phyloP scores from a whole-genome alignment of 2,888 invertebrate species.

The Nebria brevicollis region DNA sequence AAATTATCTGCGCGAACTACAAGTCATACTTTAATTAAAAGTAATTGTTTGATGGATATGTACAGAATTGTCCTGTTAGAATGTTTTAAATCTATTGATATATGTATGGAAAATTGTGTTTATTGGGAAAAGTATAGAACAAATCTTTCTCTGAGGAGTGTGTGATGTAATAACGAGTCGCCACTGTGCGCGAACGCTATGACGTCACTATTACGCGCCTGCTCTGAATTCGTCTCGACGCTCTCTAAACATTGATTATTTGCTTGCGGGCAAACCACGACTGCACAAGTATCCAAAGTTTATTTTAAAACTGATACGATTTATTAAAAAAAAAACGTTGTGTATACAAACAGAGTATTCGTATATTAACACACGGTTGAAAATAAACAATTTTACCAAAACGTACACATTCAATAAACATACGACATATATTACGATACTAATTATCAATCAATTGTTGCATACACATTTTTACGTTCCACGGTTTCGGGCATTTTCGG shows the following conservation, averaged over 20 bases:
- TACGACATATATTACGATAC: not conserved
- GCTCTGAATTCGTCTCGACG: conserved; percentile 54
- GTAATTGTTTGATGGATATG: conserved; percentile 3
- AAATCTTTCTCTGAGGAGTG: not conserved
- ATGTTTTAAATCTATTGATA: not conserved
- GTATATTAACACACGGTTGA: conserved; percentile 6
- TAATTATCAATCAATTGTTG: conserved; percentile 4
- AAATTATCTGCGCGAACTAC: conserved; percentile 38
- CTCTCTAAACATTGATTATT: conserved; percentile 60
- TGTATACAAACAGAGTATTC: conserved; percentile 31
- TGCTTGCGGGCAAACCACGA: conserved; percentile 44
- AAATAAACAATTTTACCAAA: not conserved
- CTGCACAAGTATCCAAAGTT: conserved; percentile 42
- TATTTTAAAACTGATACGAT: conserved; percentile 43
- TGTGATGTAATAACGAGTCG: conserved; percentile 26
- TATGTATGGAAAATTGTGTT: not conserved
- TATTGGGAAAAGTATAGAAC: not conserved
- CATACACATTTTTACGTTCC: not conserved
- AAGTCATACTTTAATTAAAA: conserved; percentile 37
- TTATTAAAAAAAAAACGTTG: conserved; percentile 40
- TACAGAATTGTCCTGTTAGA: not conserved
- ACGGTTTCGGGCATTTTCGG: not conserved
- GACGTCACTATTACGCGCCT: conserved; percentile 62
- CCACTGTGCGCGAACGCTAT: conserved; percentile 47
- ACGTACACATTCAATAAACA: not conserved